phyloP scores from a whole-genome alignment of 2,113 vertebrate species.

The Eurypyga helias region DNA sequence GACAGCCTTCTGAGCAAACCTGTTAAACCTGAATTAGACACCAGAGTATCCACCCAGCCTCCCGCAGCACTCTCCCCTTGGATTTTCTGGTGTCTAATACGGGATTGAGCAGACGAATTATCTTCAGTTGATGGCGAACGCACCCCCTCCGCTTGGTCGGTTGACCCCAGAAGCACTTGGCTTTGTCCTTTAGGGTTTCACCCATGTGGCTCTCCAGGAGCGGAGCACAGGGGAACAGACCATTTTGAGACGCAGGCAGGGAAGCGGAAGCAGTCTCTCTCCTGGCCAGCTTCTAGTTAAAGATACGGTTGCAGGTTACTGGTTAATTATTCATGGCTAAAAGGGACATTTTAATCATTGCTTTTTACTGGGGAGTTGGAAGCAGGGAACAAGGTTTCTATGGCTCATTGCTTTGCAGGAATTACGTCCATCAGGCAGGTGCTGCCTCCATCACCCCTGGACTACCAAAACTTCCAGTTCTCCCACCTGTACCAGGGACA shows the following conservation, averaged over 20 bases:
- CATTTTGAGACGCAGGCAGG: neutral
- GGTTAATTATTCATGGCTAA: slow-evolving; percentile 47
- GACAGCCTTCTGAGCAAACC: fast-evolving
- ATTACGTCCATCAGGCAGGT: fast-evolving
- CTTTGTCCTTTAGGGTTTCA: fast-evolving
- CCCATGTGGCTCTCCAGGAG: fast-evolving
- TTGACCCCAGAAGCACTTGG: neutral
- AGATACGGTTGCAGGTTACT: neutral
- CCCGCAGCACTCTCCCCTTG: fast-evolving
- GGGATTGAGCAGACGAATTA: fast-evolving
- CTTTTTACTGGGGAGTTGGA: neutral
- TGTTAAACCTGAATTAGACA: fast-evolving
- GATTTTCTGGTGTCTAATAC: fast-evolving
- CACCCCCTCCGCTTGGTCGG: fast-evolving
- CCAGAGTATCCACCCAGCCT: neutral
- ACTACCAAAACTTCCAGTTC: neutral
- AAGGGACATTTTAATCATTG: neutral
- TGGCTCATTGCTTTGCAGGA: neutral
- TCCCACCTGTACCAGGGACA: neutral
- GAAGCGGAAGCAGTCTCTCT: neutral
- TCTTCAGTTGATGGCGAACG: fast-evolving
- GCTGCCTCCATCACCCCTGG: neutral
- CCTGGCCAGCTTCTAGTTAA: neutral
- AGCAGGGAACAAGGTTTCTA: neutral
- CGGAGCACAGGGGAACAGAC: fast-evolving